Conservation (phyloP, 2,888 invertebrate genomes). For the Volucella bombylans region DNA sequence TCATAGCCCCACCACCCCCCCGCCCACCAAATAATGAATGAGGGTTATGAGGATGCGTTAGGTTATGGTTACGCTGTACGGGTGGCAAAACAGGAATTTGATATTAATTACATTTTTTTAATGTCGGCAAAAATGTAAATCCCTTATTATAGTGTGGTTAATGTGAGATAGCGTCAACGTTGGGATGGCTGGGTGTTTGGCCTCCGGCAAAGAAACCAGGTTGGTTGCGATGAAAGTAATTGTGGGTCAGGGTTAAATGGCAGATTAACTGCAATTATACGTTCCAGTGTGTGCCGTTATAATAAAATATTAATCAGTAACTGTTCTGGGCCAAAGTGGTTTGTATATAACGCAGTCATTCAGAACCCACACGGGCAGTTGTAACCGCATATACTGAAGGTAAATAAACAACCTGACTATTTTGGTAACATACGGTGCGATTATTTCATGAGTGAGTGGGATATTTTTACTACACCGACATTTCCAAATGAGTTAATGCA, state of each 20-base stretch:
- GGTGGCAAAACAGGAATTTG: slow-evolving; percentile 49
- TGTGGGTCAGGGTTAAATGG: slow-evolving; percentile 64
- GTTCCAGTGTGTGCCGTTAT: slow-evolving; percentile 39
- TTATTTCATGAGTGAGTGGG: slow-evolving; percentile 53
- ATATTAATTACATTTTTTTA: slow-evolving; percentile 58
- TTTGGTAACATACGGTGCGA: slow-evolving; percentile 52
- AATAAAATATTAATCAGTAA: slow-evolving; percentile 71
- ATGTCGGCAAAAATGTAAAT: slow-evolving; percentile 38
- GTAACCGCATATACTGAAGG: slow-evolving; percentile 57
- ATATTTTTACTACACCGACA: slow-evolving; percentile 25
- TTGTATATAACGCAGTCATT: slow-evolving; percentile 68
- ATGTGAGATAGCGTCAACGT: slow-evolving; percentile 32
- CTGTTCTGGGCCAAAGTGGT: slow-evolving; percentile 59
- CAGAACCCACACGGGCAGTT: slow-evolving; percentile 37
- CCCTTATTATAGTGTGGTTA: slow-evolving; percentile 52
- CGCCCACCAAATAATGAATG: slow-evolving; percentile 33
- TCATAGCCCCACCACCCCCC: slow-evolving; percentile 14
- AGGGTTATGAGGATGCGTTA: slow-evolving; percentile 27
- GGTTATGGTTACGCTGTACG: slow-evolving; percentile 43
- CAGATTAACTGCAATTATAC: slow-evolving; percentile 65
- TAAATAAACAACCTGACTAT: slow-evolving; percentile 57
- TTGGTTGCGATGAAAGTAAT: slow-evolving; percentile 19
- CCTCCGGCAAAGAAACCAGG: neutral
- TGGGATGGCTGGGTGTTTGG: neutral
- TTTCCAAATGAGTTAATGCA: slow-evolving; percentile 29